Evolutionary conservation across 1,140 invertebrate species (phyloP), one percentile per base, ranked within the genome.

Genomic region (Hyles vespertilio): DNA sequence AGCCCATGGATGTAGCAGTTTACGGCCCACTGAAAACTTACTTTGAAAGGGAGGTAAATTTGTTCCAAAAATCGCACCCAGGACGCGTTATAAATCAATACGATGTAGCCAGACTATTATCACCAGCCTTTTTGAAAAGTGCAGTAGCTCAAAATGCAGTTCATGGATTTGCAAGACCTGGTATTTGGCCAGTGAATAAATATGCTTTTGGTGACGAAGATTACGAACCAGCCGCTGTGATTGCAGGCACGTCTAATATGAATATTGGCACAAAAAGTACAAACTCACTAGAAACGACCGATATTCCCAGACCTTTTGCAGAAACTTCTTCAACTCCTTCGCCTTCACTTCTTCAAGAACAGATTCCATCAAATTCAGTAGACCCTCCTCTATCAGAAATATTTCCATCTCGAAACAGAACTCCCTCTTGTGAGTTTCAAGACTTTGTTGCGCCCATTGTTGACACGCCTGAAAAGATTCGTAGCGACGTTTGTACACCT

Each of bases 181-280:
- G 80, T 43, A 74, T 89, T 61, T 85, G 72, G 63, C 80, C 85
- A 33, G 45, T 79, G 7, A 81, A 84, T 67, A 63, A 63, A 47
- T 51, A 77, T 65, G 65, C 82, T 55, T 86, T 86, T 73, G 54
- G 52, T 58, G 72, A 84, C 34, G 61, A 60, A 51, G 74, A 81
- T 59, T 70, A 50, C 56, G 48, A 76, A 70, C 61, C 76, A 72
- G 43, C 66, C 48, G 32, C 64, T 61, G 58, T 77, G 45, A 63
- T 67, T 68, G 46, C 89, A 86, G 7, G 72, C 72, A 50, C 58
- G 62, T 67, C 86, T 77, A 56, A 91, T 78, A 43, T 91, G 87
- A 65, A 91, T 90, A 10, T 70, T 69, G 52, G 56, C 60, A 67
- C 62, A 51, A 32, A 50, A 59, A n/a, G n/a, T 44, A 62, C 47